Evolutionary conservation across 2,113 vertebrate species (phyloP), one percentile per base, ranked within the genome.

Genomic region (Mesocricetus auratus): DNA sequence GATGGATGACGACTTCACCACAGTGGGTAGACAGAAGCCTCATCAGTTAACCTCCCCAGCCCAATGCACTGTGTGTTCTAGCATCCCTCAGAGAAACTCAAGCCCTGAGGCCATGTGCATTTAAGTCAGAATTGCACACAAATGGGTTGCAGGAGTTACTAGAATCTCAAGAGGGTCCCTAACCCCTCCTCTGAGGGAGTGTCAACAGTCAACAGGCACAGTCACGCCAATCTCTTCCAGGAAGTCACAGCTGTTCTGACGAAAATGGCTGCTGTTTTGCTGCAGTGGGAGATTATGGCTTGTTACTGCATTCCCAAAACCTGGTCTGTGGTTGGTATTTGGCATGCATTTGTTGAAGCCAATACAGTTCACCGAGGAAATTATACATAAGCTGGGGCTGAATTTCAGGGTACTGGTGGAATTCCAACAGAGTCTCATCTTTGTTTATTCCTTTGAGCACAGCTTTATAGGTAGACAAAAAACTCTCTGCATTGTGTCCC

Each of bases 251-350:
- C 9, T 21, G 42, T 66, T 19, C 42, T 47, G 29, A 47, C 2
- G 39, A 45, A 66, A 66, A 86, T 33, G 39, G 26, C 58, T 82
- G 60, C 58, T 64, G 39, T 36, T 86, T 86, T 47, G 9, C 42
- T 47, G 39, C 31, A 5, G 31, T 74, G 39, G 60, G 47, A 13
- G 6, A 12, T 33, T 10, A 0, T 16, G 19, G 2, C 17, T 73
- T 26, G 6, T 10, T 1, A 9, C 47, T 3, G 0, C 60, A 7
- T 62, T 22, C 13, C 22, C 24, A 4, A 4, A 42, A 62, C 1
- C 0, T 56, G 64, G 19, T 19, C 0, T n/a, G 16, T 45, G 4
- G 13, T 53, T 36, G 33, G 21, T 60, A 9, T 11, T 71, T 66
- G 71, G 42, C 53, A 22, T 10, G 0, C 29, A 6, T 39, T 75